phyloP scores from a whole-genome alignment of 2,113 vertebrate genomes.

The zebrafish (Danio rerio) region GRCz12tu NC_133187.1:17906001-17906500 shows the following conservation, averaged over 20 bases:
- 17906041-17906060: too few species aligned
- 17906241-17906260: not conserved
- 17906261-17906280: not conserved
- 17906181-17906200: too few species aligned
- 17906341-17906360: constrained; percentile 17
- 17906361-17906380: constrained; percentile 1
- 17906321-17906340: constrained; percentile 4
- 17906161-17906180: too few species aligned
- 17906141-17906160: too few species aligned
- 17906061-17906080: too few species aligned
- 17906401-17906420: not conserved
- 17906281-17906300: not conserved
- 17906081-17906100: too few species aligned
- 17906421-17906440: not conserved
- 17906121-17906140: too few species aligned
- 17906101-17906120: too few species aligned
- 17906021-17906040: too few species aligned
- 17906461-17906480: constrained; percentile 16
- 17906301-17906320: constrained; percentile 15
- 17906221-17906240: not conserved
- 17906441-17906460: constrained; percentile 3
- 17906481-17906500: not conserved
- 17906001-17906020: too few species aligned
- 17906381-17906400: constrained; percentile 10
- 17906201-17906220: not conserved